Percentiles rank a stretch among this genome's conserved stretches.
Evolutionary conservation across 2,113 vertebrate genomes (phyloP).

Genomic region (Pimephales promelas): DNA sequence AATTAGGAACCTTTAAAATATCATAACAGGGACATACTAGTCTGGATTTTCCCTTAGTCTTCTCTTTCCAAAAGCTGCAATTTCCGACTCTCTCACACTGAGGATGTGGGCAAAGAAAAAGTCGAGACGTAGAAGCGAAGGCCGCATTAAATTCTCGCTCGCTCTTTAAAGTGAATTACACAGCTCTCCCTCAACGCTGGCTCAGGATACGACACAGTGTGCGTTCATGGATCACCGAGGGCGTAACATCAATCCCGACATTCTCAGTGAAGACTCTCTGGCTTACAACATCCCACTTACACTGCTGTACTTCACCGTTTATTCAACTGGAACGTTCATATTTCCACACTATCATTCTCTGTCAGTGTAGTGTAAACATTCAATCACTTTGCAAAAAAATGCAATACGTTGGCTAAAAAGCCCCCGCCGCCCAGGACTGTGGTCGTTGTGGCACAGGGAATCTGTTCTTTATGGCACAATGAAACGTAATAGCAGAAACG

Average conservation of each 20-base stretch:
- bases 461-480: constrained; percentile 54
- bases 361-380: neutral
- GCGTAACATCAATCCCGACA: neutral
- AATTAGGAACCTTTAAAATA: too few relatives aligned
- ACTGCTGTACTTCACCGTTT: neutral
- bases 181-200: neutral
- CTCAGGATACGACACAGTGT: neutral
- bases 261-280: neutral
- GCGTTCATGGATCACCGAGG: neutral
- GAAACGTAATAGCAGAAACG: constrained; percentile 51
- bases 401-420: neutral
- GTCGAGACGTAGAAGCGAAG: neutral
- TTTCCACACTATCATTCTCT: neutral
- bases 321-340: neutral
- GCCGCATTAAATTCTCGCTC: neutral
- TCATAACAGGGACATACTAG: too few relatives aligned
- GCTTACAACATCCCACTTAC: neutral
- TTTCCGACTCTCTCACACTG: neutral
- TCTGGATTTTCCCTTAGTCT: constrained; percentile 3
- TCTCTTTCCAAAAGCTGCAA: neutral
- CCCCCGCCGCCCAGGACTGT: constrained; percentile 45
- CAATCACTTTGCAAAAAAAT: constrained; percentile 5
- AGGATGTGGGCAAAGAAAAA: constrained; percentile 22
- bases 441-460: constrained; percentile 37
- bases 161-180: constrained; percentile 20